These are phyloP conservation scores for Patagioenas fasciata DNA, from an alignment of 2,113 vertebrate genomes.

Conservation along the genomic window DNA sequence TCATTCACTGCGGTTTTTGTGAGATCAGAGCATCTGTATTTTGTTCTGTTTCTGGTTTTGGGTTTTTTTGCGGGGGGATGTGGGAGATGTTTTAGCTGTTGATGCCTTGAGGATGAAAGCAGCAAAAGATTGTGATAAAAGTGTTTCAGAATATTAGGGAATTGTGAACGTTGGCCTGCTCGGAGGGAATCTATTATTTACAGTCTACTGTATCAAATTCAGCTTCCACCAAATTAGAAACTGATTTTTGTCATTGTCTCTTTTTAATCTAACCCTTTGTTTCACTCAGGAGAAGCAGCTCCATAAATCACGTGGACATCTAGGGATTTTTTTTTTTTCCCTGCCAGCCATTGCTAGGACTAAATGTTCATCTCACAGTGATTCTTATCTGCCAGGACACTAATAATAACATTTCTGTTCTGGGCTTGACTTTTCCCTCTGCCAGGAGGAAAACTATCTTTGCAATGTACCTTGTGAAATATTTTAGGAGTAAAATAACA, in stretches of 20 bases:
- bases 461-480: background rate
- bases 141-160: slow-evolving; percentile 20
- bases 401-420: slow-evolving; percentile 48
- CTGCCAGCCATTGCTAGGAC: slow-evolving; percentile 40
- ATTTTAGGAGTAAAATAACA: slow-evolving; percentile 2
- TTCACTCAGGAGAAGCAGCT: slow-evolving; percentile 44
- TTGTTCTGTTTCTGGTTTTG: background rate
- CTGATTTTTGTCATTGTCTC: slow-evolving; percentile 44
- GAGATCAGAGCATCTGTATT: background rate
- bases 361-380: slow-evolving; percentile 50
- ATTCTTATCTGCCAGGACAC: slow-evolving; percentile 50
- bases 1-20: background rate
- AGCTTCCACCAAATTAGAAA: slow-evolving; percentile 57
- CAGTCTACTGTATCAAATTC: slow-evolving; percentile 61
- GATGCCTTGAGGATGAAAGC: slow-evolving; percentile 20
- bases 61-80: too few species aligned
- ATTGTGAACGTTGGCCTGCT: background rate
- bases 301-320: slow-evolving; percentile 60
- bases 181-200: slow-evolving; percentile 64
- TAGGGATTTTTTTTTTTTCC: slow-evolving; percentile 47
- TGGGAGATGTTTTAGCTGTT: background rate
- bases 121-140: slow-evolving; percentile 7
- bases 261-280: slow-evolving; percentile 62
- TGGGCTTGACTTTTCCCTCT: background rate
- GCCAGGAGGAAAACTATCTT: background rate